Percentiles rank a stretch among this genome's conserved stretches.
Evolutionary conservation across 2,797 vertebrate species (phyloP).

Genomic region (Cetoscarus ocellatus): DNA sequence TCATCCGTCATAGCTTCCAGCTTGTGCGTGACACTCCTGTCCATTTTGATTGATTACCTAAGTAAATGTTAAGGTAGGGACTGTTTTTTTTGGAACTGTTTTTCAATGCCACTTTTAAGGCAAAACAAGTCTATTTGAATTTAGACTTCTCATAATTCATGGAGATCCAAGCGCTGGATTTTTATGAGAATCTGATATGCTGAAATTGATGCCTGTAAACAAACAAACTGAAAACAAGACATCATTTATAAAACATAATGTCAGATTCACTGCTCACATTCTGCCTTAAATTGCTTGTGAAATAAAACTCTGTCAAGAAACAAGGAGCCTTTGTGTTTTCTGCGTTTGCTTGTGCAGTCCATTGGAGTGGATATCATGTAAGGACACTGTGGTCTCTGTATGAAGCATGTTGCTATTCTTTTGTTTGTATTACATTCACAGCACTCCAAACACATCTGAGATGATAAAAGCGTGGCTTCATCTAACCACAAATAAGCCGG

Average conservation of each 20-base stretch:
- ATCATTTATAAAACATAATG: background rate
- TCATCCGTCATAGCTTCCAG: background rate
- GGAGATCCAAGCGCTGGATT: background rate
- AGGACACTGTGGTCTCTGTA: slow-evolving; percentile 8
- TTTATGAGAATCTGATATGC: no score
- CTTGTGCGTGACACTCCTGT: background rate
- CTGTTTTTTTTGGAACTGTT: no score
- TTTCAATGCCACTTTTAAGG: background rate
- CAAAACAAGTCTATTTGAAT: background rate
- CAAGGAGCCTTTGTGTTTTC: slow-evolving; percentile 12
- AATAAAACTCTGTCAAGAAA: slow-evolving; percentile 39
- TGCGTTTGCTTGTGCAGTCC: slow-evolving; percentile 5
- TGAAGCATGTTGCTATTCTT: slow-evolving; percentile 18
- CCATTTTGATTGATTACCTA: slow-evolving; percentile 7
- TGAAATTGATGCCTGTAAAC: no score
- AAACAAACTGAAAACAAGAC: background rate
- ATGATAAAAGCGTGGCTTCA: slow-evolving; percentile 2
- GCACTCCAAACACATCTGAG: slow-evolving; percentile 8
- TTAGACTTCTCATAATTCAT: background rate
- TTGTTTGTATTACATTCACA: background rate
- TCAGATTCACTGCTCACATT: background rate
- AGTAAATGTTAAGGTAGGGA: background rate
- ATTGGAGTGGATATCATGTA: background rate
- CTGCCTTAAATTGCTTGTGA: background rate
- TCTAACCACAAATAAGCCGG: background rate